Conservation (phyloP, 2,888 invertebrate genomes). For the Nymphalis urticae region DNA sequence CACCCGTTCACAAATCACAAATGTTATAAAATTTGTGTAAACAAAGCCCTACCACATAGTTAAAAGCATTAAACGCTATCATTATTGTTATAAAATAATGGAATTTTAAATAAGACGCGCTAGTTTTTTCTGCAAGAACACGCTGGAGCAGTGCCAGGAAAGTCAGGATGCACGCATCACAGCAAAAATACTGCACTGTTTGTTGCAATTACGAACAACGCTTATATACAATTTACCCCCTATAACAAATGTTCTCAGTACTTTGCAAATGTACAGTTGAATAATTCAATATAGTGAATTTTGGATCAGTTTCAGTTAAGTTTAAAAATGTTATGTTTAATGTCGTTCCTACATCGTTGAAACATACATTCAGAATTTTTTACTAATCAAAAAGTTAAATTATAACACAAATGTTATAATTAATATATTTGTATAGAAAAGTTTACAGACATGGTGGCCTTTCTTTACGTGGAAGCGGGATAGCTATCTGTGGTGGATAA, state of each 20-base stretch:
- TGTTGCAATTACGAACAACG: conserved; percentile 29
- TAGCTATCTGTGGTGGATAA: too few species aligned
- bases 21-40: too few species aligned
- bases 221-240: conserved; percentile 13
- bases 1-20: too few species aligned
- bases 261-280: not conserved
- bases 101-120: not conserved
- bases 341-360: not conserved
- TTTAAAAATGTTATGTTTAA: not conserved
- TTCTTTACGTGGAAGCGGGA: too few species aligned
- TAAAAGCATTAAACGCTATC: not conserved
- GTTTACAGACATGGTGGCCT: too few species aligned
- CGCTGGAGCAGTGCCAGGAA: conserved; percentile 16
- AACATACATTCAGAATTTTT: too few species aligned
- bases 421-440: too few species aligned
- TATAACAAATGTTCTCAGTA: conserved; percentile 1
- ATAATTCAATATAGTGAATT: not conserved
- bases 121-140: not conserved
- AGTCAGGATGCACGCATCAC: conserved; percentile 13
- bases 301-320: not conserved
- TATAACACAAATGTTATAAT: too few species aligned
- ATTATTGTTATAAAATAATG: not conserved
- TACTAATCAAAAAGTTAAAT: too few species aligned
- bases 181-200: conserved; percentile 24
- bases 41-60: too few species aligned